phyloP scores from a whole-genome alignment of 1,140 invertebrate species.

The Apis cerana region DNA sequence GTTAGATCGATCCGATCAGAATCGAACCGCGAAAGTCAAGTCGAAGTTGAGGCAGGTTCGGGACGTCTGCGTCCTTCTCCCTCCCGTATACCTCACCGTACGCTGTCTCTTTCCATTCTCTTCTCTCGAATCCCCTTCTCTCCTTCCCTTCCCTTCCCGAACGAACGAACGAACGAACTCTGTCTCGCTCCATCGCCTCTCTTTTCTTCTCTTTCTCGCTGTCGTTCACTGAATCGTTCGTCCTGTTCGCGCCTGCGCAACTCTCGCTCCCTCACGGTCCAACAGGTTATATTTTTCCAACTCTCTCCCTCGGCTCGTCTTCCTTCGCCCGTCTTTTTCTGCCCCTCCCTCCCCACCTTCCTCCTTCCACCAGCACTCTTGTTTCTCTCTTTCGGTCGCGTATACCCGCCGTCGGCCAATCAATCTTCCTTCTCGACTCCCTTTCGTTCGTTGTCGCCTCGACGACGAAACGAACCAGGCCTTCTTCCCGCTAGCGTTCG shows the following conservation, averaged over 20 bases:
- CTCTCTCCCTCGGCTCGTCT: slow-evolving; percentile 40
- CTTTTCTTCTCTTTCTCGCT: slow-evolving; percentile 61
- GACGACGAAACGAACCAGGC: slow-evolving; percentile 18
- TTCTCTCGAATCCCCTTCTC: neutral
- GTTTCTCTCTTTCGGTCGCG: slow-evolving; percentile 27
- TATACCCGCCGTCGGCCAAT: slow-evolving; percentile 15
- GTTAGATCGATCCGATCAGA: slow-evolving; percentile 76
- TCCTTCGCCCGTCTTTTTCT: slow-evolving; percentile 23
- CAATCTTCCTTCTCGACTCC: slow-evolving; percentile 35
- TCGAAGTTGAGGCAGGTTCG: slow-evolving; percentile 78
- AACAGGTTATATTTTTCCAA: slow-evolving; percentile 80
- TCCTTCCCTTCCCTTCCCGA: slow-evolving; percentile 26
- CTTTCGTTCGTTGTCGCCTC: slow-evolving; percentile 40
- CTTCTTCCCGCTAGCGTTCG: slow-evolving; percentile 52
- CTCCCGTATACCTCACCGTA: slow-evolving; percentile 33
- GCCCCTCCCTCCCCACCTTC: neutral
- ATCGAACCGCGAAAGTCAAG: slow-evolving; percentile 76
- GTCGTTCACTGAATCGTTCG: slow-evolving; percentile 40
- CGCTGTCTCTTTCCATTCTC: slow-evolving; percentile 18
- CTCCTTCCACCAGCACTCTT: neutral
- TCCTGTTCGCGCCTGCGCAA: slow-evolving; percentile 43
- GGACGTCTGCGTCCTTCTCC: slow-evolving; percentile 65
- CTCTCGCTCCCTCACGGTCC: slow-evolving; percentile 75
- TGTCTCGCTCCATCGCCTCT: slow-evolving; percentile 30
- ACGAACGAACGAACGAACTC: slow-evolving; percentile 26